Evolutionary conservation across 2,888 invertebrate species (phyloP).

Genomic region (Stramonita haemastoma): DNA sequence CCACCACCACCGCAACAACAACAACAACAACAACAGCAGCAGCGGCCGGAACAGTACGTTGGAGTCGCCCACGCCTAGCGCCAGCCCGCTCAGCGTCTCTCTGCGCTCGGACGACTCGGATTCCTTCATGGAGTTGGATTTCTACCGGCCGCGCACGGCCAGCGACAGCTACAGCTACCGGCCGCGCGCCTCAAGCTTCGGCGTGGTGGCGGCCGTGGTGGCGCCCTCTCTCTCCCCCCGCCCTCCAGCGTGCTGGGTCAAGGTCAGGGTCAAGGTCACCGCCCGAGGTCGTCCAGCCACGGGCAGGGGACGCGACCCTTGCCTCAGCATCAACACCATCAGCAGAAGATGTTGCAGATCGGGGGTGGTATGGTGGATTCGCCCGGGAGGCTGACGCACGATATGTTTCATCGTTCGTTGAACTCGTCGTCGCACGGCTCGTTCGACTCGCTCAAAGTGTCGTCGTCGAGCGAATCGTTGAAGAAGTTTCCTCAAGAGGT

Average conservation of each 20-base stretch:
- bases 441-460: slow-evolving; percentile 61
- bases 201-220: too few species aligned
- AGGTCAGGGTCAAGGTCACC: slow-evolving; percentile 56
- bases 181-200: slow-evolving; percentile 71
- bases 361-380: slow-evolving; percentile 60
- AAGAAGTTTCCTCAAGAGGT: slow-evolving; percentile 57
- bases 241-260: slow-evolving; percentile 40
- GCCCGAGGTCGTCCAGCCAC: slow-evolving; percentile 73
- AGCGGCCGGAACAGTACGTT: slow-evolving; percentile 43
- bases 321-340: slow-evolving; percentile 44
- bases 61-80: slow-evolving; percentile 51
- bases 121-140: slow-evolving; percentile 75
- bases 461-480: slow-evolving; percentile 69
- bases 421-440: slow-evolving; percentile 64
- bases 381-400: slow-evolving; percentile 60
- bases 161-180: slow-evolving; percentile 71
- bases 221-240: too few species aligned
- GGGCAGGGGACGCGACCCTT: slow-evolving; percentile 63
- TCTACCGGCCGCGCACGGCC: slow-evolving; percentile 68
- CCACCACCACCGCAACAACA: slow-evolving; percentile 65
- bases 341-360: slow-evolving; percentile 52
- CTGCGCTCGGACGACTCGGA: slow-evolving; percentile 69
- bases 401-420: slow-evolving; percentile 60
- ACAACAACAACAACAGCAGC: neutral
- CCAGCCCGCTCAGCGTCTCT: slow-evolving; percentile 64